A percentile compares a stretch with the other conserved stretches of the same genome.
Conservation (phyloP, 1,140 invertebrate genomes). For the Adelges cooleyi region DNA sequence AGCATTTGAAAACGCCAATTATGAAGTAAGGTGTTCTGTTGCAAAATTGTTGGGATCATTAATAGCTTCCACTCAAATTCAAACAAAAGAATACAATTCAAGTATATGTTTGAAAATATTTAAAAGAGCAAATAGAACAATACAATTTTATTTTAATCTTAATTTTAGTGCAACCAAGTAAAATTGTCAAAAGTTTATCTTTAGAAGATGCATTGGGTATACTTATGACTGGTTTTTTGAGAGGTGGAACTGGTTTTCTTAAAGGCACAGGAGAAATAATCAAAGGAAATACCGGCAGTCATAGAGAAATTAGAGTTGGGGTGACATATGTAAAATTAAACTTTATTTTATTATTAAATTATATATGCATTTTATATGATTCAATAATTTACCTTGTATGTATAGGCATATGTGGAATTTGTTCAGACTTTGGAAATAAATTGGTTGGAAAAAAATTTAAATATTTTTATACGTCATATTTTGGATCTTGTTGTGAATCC, state of each 20-base stretch:
- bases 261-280: conserved; percentile 93
- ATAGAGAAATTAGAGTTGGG: conserved; percentile 89
- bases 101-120: background rate
- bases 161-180: background rate
- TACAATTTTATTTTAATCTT: background rate
- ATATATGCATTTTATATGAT: background rate
- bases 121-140: no score
- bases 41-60: conserved; percentile 80
- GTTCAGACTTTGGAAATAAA: conserved; percentile 80
- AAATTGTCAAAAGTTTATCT: conserved; percentile 45
- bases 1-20: conserved; percentile 86
- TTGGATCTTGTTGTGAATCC: conserved; percentile 78
- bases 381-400: conserved; percentile 33
- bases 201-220: conserved; percentile 85
- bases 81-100: conserved; percentile 31
- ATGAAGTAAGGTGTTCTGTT: conserved; percentile 84
- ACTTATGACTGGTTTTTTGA: conserved; percentile 85
- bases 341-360: background rate
- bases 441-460: conserved; percentile 90
- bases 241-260: conserved; percentile 87
- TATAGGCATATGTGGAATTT: conserved; percentile 85
- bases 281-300: conserved; percentile 83
- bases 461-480: conserved; percentile 72
- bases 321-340: conserved; percentile 63
- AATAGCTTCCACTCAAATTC: conserved; percentile 60